phyloP scores from a whole-genome alignment of 1,140 invertebrate genomes.

The Dufourea novaeangliae region DNA sequence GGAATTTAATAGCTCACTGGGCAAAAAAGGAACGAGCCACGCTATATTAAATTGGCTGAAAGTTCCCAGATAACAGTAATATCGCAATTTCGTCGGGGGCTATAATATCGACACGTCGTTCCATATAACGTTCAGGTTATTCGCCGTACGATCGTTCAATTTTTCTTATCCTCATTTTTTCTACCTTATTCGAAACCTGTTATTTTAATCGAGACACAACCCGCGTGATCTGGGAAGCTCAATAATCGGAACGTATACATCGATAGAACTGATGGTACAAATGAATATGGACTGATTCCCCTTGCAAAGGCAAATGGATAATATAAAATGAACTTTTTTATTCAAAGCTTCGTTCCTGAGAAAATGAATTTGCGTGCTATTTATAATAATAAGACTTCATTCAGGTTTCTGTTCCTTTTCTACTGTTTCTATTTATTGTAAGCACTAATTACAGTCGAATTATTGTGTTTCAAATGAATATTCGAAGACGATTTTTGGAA shows the following conservation, averaged over 20 bases:
- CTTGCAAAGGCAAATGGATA: too few relatives aligned
- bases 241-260: conserved; percentile 1
- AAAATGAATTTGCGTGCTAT: too few relatives aligned
- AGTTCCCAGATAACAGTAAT: conserved; percentile 32
- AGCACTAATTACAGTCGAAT: too few relatives aligned
- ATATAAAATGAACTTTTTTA: too few relatives aligned
- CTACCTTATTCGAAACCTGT: not conserved
- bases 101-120: conserved; percentile 22
- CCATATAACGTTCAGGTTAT: conserved; percentile 1
- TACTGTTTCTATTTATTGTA: too few relatives aligned
- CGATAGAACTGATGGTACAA: not conserved
- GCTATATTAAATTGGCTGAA: conserved; percentile 36
- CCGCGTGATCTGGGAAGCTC: conserved; percentile 12
- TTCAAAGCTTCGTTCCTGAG: too few relatives aligned
- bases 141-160: not conserved
- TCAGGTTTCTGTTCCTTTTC: too few relatives aligned
- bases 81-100: not conserved
- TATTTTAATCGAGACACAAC: conserved; percentile 7
- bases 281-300: too few relatives aligned
- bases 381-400: too few relatives aligned
- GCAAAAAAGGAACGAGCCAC: not conserved
- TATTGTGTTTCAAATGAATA: too few relatives aligned
- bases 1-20: conserved; percentile 29
- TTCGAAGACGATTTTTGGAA: too few relatives aligned
- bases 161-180: not conserved